Conservation (phyloP, 1,140 invertebrate genomes). For the Acyrthosiphon pisum region DNA sequence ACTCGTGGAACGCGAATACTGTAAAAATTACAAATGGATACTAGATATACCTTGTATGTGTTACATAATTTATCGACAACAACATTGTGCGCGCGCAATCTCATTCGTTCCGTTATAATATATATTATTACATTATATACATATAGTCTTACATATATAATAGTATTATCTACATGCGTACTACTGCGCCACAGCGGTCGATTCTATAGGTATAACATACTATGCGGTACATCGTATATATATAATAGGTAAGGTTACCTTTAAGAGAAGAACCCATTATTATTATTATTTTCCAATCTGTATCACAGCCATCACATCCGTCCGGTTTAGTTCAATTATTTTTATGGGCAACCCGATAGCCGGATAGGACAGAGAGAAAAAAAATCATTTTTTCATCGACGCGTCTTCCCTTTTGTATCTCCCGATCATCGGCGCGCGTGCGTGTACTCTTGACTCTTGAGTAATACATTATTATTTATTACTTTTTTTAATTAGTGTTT, state of each 20-base stretch:
- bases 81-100: background rate
- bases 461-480: background rate
- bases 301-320: background rate
- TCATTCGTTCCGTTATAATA: too few species aligned
- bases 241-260: background rate
- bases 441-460: background rate
- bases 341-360: background rate
- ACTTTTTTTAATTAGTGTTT: background rate
- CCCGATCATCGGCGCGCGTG: background rate
- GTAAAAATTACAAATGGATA: background rate
- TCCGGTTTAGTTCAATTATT: background rate
- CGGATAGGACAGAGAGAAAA: background rate
- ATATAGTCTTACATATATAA: background rate
- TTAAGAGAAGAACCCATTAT: background rate
- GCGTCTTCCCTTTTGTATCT: background rate
- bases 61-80: background rate
- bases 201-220: background rate
- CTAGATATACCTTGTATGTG: background rate
- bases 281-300: background rate
- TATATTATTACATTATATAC: conserved; percentile 1
- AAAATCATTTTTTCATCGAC: background rate
- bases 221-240: background rate
- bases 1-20: background rate
- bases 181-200: background rate
- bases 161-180: background rate